These are phyloP conservation scores for Taeniopygia guttata DNA, from an alignment of 2,797 vertebrate genomes.

Conservation along the genomic window DNA sequence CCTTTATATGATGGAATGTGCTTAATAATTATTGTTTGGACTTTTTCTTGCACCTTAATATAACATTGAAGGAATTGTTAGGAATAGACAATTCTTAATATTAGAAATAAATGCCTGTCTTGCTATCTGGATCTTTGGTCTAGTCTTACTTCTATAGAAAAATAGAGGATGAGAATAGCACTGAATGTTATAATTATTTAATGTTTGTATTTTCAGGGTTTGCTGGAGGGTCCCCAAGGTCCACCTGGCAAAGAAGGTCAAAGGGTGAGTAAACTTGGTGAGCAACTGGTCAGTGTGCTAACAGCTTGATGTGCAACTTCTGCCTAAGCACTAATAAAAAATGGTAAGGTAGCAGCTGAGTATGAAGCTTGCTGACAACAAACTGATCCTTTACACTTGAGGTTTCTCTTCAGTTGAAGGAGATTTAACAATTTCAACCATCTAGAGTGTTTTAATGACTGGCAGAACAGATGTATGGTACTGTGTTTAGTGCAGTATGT, in stretches of 20 bases:
- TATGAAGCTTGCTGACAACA: conserved; percentile 50
- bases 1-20: not conserved
- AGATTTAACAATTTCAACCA: conserved; percentile 70
- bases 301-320: not conserved
- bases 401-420: conserved; percentile 65
- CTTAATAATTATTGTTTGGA: not conserved
- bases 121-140: not conserved
- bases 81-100: not conserved
- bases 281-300: conserved; percentile 41
- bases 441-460: conserved; percentile 69
- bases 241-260: conserved; percentile 91
- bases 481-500: not conserved
- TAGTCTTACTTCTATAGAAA: not conserved
- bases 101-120: not conserved
- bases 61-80: not conserved
- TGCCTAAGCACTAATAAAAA: conserved; percentile 53
- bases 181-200: conserved; percentile 11
- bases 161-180: not conserved
- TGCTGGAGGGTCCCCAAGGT: conserved; percentile 81
- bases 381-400: conserved; percentile 39
- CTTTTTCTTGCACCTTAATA: not conserved
- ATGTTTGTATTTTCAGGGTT: conserved; percentile 76
- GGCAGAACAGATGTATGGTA: conserved; percentile 70
- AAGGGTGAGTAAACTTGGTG: conserved; percentile 87
- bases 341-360: conserved; percentile 53